A percentile compares a stretch with the other conserved stretches of the same genome.
phyloP scores from a whole-genome alignment of 2,113 vertebrate genomes.

The Boleophthalmus pectinirostris region DNA sequence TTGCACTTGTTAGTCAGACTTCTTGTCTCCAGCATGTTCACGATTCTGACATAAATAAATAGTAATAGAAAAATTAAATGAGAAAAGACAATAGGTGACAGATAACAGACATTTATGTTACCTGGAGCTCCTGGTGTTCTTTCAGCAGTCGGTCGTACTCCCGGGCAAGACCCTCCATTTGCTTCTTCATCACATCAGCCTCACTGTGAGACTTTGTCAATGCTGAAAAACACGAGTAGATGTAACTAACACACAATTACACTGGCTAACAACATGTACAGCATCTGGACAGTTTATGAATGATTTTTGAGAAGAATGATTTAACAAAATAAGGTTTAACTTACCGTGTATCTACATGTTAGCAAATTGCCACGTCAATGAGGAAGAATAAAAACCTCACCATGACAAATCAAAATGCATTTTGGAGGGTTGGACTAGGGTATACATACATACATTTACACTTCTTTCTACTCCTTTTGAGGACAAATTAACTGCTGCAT shows the following conservation, averaged over 20 bases:
- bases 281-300: not conserved
- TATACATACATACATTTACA: no score
- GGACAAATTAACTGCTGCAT: no score
- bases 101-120: slow-evolving; percentile 42
- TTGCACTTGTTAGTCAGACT: slow-evolving; percentile 54
- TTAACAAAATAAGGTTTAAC: not conserved
- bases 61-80: not conserved
- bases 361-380: not conserved
- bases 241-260: not conserved
- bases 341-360: no score
- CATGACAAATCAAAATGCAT: no score
- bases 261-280: not conserved
- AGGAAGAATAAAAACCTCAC: not conserved
- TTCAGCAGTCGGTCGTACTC: slow-evolving; percentile 87
- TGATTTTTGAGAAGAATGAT: not conserved
- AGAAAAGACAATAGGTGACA: not conserved
- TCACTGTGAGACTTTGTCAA: slow-evolving; percentile 82
- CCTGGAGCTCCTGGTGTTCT: slow-evolving; percentile 86
- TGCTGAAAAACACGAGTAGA: slow-evolving; percentile 71
- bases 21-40: slow-evolving; percentile 59
- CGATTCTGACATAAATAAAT: slow-evolving; percentile 51
- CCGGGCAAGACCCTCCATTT: slow-evolving; percentile 80
- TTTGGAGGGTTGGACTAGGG: no score
- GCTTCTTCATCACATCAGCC: slow-evolving; percentile 77
- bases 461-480: no score